Conservation (phyloP, 2,113 vertebrate genomes). For the Brevimyrus niger region DNA sequence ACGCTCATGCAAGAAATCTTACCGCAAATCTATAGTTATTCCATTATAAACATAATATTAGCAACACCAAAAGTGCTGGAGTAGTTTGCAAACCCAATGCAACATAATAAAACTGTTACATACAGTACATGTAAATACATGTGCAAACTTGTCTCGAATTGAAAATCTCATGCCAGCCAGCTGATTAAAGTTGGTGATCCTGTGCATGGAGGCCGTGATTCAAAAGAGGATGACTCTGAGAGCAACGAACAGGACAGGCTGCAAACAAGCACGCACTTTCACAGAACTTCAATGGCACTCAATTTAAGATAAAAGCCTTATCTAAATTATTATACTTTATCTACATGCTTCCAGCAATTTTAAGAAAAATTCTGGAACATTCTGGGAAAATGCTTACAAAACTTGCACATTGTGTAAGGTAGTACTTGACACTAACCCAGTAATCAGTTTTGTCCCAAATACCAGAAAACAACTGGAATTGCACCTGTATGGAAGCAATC, state of each 20-base stretch:
- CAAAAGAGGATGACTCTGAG: not conserved
- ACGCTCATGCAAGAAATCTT: not conserved
- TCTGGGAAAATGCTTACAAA: not conserved
- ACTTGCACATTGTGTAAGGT: not conserved
- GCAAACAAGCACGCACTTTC: not conserved
- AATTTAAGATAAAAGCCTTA: not conserved
- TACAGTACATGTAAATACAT: not conserved
- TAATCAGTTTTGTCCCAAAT: not conserved
- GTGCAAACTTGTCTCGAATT: not conserved
- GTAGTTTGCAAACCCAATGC: not conserved
- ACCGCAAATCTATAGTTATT: not conserved
- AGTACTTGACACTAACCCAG: not conserved
- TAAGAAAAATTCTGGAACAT: no score
- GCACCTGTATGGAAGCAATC: not conserved
- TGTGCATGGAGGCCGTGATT: not conserved
- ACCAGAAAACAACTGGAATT: not conserved
- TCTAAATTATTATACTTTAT: not conserved
- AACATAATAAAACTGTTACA: not conserved
- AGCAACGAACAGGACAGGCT: not conserved
- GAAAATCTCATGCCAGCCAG: not conserved
- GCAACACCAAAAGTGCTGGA: not conserved
- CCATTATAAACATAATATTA: not conserved
- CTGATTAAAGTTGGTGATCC: not conserved
- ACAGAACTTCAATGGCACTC: not conserved
- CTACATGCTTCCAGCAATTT: not conserved